Base-by-base conservation (phyloP, 2,113 vertebrate species). In the Tenrec ecaudatus region DNA sequence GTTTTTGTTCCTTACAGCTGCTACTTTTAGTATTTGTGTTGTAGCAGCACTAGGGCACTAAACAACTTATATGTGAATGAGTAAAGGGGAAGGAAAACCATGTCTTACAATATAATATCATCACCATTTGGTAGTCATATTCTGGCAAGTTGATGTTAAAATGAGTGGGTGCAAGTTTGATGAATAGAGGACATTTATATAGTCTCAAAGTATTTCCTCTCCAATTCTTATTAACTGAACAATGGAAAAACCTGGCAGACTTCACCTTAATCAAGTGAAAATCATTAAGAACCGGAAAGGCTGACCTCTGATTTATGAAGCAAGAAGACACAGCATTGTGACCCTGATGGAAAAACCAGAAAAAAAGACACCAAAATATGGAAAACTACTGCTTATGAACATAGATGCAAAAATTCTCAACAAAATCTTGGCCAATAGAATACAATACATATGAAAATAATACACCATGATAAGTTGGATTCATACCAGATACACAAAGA, bases 121-220 rank as follows among this genome's bases (percentile, higher is more conserved):
- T 40, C 47, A 84, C 27, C 27, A 62, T 11, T 85, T 77, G 19
- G 29, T 69, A 89, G 40, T 36, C 11, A 60, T 38, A 33, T 82
- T 80, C 29, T 68, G 71, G 69, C 16, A 86, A 92, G 58, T 68
- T 53, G 40, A 88, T 82, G 62, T 27, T 76, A 36, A 84, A 82
- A 82, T 47, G 4, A 90, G 27, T 23, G 53, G 12, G 5, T 53
- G 1, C 22, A 77, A 92, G 57, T 47, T 90, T 82, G 75, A 88
- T 43, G 60, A 95, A 76, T 71, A 90, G 47, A 53, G 47, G 47
- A 53, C 47, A 53, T 53, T 53, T 53, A 14, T 53, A 53, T 53
- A 53, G 47, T 53, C 47, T 53, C 47, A 53, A 53, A 53, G 47
- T 53, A 53, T 53, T 53, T 53, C 47, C 47, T 53, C 47, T 53